Percentiles rank a stretch among this genome's conserved stretches.
These are phyloP conservation scores for Thryonomys swinderianus DNA, from an alignment of 2,113 vertebrate genomes.

Conservation along the genomic window DNA sequence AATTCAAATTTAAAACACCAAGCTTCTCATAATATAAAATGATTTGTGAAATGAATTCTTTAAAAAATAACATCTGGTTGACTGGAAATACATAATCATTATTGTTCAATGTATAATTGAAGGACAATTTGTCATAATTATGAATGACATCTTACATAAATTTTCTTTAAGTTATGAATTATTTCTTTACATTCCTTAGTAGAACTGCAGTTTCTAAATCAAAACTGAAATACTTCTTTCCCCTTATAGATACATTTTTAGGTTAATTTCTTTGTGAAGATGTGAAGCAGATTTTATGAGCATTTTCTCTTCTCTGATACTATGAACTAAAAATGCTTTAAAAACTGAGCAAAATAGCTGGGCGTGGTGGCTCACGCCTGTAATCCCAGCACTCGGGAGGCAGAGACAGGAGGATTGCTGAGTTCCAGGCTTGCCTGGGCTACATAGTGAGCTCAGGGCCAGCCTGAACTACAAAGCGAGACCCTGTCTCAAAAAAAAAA, in stretches of 20 bases:
- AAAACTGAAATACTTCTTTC: slow-evolving; percentile 33
- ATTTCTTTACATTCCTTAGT: slow-evolving; percentile 3
- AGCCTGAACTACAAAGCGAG: no score
- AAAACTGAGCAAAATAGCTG: background rate
- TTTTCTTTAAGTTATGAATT: background rate
- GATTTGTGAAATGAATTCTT: background rate
- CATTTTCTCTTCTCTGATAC: background rate
- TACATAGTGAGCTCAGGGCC: no score
- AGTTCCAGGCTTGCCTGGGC: no score
- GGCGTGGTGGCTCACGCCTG: no score
- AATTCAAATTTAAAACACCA: background rate
- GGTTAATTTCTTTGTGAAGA: background rate
- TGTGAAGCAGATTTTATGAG: background rate
- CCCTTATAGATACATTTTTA: background rate
- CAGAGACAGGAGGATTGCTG: no score
- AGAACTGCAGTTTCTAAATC: background rate
- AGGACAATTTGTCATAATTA: background rate
- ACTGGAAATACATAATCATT: background rate
- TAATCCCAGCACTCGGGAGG: no score
- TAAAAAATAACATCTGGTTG: slow-evolving; percentile 24
- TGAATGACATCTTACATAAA: background rate
- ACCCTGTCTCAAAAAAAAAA: no score
- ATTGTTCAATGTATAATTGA: background rate
- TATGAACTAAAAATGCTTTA: background rate
- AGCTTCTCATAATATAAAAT: background rate